Conservation (phyloP, 1,140 invertebrate species). For the Holcopasites calliopsidis region DNA sequence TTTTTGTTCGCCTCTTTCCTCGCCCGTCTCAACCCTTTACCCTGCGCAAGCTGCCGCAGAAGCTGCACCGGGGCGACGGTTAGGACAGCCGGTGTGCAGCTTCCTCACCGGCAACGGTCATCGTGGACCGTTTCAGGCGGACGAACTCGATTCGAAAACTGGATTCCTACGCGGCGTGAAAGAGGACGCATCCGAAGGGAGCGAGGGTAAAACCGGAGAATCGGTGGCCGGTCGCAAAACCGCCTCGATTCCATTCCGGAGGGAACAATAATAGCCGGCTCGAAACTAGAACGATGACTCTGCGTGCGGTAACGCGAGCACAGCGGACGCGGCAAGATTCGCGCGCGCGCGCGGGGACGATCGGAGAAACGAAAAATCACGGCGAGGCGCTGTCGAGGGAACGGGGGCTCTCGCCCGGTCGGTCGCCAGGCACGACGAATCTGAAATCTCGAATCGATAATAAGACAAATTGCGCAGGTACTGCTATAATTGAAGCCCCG, state of each 20-base stretch:
- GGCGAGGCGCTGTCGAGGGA: too few species aligned
- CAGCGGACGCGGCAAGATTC: too few species aligned
- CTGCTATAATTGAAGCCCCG: slow-evolving; percentile 36
- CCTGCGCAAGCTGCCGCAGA: slow-evolving; percentile 36
- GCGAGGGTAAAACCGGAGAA: slow-evolving; percentile 29
- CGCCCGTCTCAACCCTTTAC: too few species aligned
- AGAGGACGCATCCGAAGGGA: slow-evolving; percentile 35
- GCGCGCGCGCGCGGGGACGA: too few species aligned
- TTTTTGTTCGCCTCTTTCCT: too few species aligned
- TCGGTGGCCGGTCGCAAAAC: neutral
- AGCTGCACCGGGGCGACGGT: slow-evolving; percentile 55
- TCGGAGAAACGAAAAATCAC: too few species aligned
- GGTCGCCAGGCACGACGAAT: neutral
- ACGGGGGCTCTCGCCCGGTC: neutral
- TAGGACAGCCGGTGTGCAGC: neutral
- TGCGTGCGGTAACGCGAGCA: too few species aligned
- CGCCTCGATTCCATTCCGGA: neutral
- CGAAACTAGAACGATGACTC: neutral
- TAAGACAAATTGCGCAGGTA: slow-evolving; percentile 40
- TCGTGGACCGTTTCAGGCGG: slow-evolving; percentile 74
- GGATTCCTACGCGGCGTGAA: slow-evolving; percentile 70
- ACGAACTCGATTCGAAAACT: slow-evolving; percentile 78
- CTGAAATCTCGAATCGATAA: slow-evolving; percentile 43
- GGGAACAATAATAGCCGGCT: slow-evolving; percentile 15
- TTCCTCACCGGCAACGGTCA: slow-evolving; percentile 63